These are phyloP conservation scores for Girardinichthys multiradiatus DNA, from an alignment of 2,113 vertebrate genomes.

Conservation along the genomic window DNA sequence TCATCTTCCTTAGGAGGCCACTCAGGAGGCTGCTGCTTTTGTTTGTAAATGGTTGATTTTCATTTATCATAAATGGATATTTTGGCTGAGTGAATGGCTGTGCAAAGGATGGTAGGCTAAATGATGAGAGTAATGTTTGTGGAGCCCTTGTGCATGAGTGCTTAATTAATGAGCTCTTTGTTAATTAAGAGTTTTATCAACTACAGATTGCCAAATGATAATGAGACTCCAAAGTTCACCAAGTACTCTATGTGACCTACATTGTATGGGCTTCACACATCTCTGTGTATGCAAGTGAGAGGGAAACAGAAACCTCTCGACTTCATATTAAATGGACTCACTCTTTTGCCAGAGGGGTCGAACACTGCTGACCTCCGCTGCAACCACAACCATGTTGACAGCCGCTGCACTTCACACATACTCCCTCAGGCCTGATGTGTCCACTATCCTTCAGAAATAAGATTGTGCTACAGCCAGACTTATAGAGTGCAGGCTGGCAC, in stretches of 20 bases:
- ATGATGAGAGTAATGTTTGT: conserved; percentile 5
- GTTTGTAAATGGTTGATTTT: conserved; percentile 29
- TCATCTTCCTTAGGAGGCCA: conserved; percentile 35
- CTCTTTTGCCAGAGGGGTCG: conserved; percentile 32
- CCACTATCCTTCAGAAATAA: conserved; percentile 58
- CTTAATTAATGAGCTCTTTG: conserved; percentile 18
- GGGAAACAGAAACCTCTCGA: conserved; percentile 30
- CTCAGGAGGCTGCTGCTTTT: conserved; percentile 37
- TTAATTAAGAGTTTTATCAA: conserved; percentile 16
- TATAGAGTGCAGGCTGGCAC: conserved; percentile 18
- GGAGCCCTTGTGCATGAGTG: conserved; percentile 12
- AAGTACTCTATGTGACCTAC: not conserved
- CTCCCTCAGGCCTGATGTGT: conserved; percentile 54
- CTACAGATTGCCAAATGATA: not conserved
- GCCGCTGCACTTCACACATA: conserved; percentile 64
- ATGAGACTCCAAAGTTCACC: not conserved
- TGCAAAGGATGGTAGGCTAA: not conserved
- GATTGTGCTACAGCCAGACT: conserved; percentile 41
- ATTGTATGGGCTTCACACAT: not conserved
- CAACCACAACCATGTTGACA: conserved; percentile 68
- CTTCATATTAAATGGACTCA: conserved; percentile 37
- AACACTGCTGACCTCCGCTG: conserved; percentile 58
- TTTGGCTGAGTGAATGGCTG: conserved; percentile 6
- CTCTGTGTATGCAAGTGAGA: conserved; percentile 30
- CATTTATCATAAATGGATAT: conserved; percentile 16